Evolutionary conservation across 1,140 invertebrate species (phyloP).

Genomic region (Trissolcus basalis): DNA sequence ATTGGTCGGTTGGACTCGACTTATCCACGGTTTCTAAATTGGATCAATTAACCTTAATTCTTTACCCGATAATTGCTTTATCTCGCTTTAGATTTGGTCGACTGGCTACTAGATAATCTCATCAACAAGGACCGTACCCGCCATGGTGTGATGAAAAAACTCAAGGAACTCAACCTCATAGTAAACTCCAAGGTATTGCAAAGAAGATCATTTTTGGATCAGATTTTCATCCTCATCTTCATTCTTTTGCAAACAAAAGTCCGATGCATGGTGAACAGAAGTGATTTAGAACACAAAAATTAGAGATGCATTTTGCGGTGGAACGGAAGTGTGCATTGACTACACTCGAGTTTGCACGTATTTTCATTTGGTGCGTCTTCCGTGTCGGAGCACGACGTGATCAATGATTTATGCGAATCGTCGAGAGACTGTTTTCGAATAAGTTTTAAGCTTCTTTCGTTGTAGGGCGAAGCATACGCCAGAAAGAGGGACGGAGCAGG

Average conservation of each 20-base stretch:
- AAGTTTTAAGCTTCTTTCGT: slow-evolving; percentile 67
- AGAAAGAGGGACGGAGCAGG: slow-evolving; percentile 59
- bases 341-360: slow-evolving; percentile 31
- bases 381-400: slow-evolving; percentile 48
- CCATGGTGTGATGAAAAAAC: slow-evolving; percentile 86
- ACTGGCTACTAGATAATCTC: slow-evolving; percentile 88
- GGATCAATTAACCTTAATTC: slow-evolving; percentile 57
- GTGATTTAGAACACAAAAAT: not conserved
- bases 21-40: slow-evolving; percentile 40
- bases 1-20: slow-evolving; percentile 48
- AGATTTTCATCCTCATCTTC: no score
- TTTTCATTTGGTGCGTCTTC: slow-evolving; percentile 53
- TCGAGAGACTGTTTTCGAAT: slow-evolving; percentile 59
- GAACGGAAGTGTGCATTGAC: not conserved
- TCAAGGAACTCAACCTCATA: slow-evolving; percentile 86
- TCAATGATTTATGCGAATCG: slow-evolving; percentile 71
- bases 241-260: no score
- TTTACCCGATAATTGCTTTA: slow-evolving; percentile 59
- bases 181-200: slow-evolving; percentile 78
- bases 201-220: no score
- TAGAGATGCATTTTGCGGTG: not conserved
- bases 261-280: no score
- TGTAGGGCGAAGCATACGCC: slow-evolving; percentile 65
- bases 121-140: slow-evolving; percentile 86
- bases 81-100: slow-evolving; percentile 82